Evolutionary conservation across 1,140 invertebrate genomes (phyloP), one percentile per base, ranked within the genome.

Genomic region (Zaprionus inermis): DNA sequence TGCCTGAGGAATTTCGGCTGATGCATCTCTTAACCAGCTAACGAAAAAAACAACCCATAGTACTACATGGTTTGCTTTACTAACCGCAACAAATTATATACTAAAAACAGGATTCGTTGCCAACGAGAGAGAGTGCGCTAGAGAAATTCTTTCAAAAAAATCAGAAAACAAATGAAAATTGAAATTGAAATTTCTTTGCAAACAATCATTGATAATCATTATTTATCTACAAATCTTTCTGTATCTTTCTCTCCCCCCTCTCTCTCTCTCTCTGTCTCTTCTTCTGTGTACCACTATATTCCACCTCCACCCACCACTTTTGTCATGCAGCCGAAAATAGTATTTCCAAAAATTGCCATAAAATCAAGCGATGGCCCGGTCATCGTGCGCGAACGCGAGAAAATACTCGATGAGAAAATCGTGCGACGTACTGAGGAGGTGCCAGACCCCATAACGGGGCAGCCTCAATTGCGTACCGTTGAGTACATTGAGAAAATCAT

Each of bases 401-500:
- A 97, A 93, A 94, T 98, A 85, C 94, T 98, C 92, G 96, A 96
- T 92, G 97, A 98, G 94, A 97, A 96, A 93, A 95, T 97, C 79
- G 96, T 96, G 78, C 94, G 95, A 68, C 95, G 96, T 92, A 97
- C 97, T 61, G 97, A 98, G 93, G 97, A 98, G 93, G 97, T 96
- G 93, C 92, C 97, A 81, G 97, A 97, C 93, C 96, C 97, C 82
- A 93, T 95, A 73, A 97, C 96, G 71, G 97, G 97, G 81, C 96
- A 96, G 93, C 95, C 95, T 92, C 96, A 96, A 93, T 95, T 98
- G 79, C 94, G 97, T 94, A 98, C 97, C 65, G 95, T 98, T 92
- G 96, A 98, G 94, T 97, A 97, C 94, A 96, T 97, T 93, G 97
- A 98, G 94, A 98, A 98, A 95, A 95, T 97, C 93, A 97, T 98